phyloP scores from a whole-genome alignment of 1,140 invertebrate genomes.

The Drosophila watanabei region DNA sequence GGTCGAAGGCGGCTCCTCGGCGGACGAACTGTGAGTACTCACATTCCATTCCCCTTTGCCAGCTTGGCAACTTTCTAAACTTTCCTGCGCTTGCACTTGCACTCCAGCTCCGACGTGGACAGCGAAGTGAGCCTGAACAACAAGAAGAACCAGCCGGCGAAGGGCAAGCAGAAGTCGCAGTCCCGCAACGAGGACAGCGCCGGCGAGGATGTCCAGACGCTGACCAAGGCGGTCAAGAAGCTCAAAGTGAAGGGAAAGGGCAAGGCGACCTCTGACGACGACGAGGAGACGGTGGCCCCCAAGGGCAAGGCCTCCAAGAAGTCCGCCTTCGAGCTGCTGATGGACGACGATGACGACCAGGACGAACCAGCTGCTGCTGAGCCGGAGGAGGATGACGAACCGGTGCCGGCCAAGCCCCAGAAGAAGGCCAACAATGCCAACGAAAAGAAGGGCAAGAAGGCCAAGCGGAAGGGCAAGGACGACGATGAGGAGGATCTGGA shows the following conservation, averaged over 20 bases:
- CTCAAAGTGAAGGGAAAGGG: constrained; percentile 73
- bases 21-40: constrained; percentile 80
- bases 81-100: constrained; percentile 18
- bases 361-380: constrained; percentile 73
- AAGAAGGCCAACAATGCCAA: constrained; percentile 85
- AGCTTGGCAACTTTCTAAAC: constrained; percentile 69
- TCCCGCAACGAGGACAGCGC: constrained; percentile 65
- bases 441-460: constrained; percentile 90
- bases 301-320: constrained; percentile 87
- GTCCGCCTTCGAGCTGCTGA: constrained; percentile 88
- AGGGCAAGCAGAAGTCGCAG: constrained; percentile 69
- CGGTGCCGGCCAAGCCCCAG: constrained; percentile 85
- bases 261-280: constrained; percentile 67
- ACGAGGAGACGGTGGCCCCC: constrained; percentile 50
- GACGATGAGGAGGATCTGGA: constrained; percentile 93
- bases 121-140: constrained; percentile 74
- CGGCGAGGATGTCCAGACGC: constrained; percentile 49
- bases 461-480: constrained; percentile 89
- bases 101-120: constrained; percentile 65
- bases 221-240: constrained; percentile 73
- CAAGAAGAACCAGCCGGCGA: constrained; percentile 76
- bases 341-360: constrained; percentile 87
- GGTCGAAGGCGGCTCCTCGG: constrained; percentile 74
- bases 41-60: constrained; percentile 29
- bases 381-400: constrained; percentile 85